A percentile compares a stretch with the other conserved stretches of the same genome.
Conservation (phyloP, 23 tunicate species). For the Botrylloides violaceus region DNA sequence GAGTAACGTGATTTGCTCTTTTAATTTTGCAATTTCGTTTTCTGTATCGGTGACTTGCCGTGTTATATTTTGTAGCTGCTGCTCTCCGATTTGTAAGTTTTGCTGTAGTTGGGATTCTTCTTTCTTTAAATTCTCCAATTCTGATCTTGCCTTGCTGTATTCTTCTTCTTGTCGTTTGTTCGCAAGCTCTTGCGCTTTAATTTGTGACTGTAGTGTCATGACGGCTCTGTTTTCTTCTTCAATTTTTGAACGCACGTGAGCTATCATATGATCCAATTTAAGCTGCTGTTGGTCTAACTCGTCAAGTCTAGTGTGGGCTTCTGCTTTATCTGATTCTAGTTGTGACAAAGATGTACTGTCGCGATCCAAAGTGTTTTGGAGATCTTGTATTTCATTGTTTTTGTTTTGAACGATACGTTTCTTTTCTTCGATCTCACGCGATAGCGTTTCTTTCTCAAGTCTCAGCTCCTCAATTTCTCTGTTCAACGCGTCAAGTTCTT, state of each 20-base stretch:
- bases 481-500: slow-evolving; percentile 75
- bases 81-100: slow-evolving; percentile 52
- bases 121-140: slow-evolving; percentile 35
- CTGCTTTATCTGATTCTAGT: slow-evolving; percentile 80
- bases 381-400: slow-evolving; percentile 75
- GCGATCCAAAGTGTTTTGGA: slow-evolving; percentile 83
- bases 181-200: slow-evolving; percentile 12
- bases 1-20: slow-evolving; percentile 31
- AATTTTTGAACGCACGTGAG: slow-evolving; percentile 59
- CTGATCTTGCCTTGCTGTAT: background rate
- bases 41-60: slow-evolving; percentile 48
- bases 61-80: slow-evolving; percentile 40
- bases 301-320: slow-evolving; percentile 72
- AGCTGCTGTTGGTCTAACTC: slow-evolving; percentile 71
- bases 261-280: slow-evolving; percentile 68
- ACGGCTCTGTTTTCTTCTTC: slow-evolving; percentile 56
- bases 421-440: slow-evolving; percentile 68
- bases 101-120: slow-evolving; percentile 81
- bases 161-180: slow-evolving; percentile 19
- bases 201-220: slow-evolving; percentile 5
- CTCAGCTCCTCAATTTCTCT: slow-evolving; percentile 88
- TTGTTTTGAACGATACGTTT: slow-evolving; percentile 28
- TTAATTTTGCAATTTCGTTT: slow-evolving; percentile 52
- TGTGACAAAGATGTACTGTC: slow-evolving; percentile 71
- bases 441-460: slow-evolving; percentile 67